Percentiles rank a stretch among this genome's conserved stretches.
phyloP scores from a whole-genome alignment of 2,888 invertebrate genomes.

The Thelaira solivaga region DNA sequence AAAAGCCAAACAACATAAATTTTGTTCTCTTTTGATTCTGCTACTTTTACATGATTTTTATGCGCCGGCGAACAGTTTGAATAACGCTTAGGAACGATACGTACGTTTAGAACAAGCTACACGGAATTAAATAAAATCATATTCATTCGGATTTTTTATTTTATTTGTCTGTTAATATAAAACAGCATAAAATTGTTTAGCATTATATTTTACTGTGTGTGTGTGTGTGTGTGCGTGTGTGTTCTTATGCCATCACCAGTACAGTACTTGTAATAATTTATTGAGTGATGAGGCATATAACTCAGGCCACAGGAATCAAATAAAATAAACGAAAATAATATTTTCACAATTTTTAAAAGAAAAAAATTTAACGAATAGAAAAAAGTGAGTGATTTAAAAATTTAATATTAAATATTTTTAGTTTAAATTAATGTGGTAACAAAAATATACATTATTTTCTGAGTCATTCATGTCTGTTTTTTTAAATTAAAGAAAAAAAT shows the following conservation, averaged over 20 bases:
- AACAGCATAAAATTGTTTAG: slow-evolving; percentile 4
- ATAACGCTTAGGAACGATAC: slow-evolving; percentile 70
- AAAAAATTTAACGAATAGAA: not conserved
- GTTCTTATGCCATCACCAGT: slow-evolving; percentile 32
- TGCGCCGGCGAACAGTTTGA: slow-evolving; percentile 70
- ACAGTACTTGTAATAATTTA: slow-evolving; percentile 40
- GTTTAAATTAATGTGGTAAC: not conserved
- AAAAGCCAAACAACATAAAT: slow-evolving; percentile 38
- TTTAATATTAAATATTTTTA: not conserved
- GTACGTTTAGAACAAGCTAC: slow-evolving; percentile 62
- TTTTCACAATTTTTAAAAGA: not conserved
- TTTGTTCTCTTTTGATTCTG: slow-evolving; percentile 37
- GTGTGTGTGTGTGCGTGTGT: not conserved
- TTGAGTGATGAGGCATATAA: slow-evolving; percentile 15
- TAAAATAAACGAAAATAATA: not conserved
- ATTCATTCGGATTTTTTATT: not conserved
- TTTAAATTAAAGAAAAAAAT: too few relatives aligned
- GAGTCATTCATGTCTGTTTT: not conserved
- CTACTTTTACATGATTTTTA: slow-evolving; percentile 50
- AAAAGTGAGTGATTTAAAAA: slow-evolving; percentile 24
- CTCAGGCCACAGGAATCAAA: not conserved
- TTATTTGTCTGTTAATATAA: slow-evolving; percentile 27
- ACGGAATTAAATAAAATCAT: not conserved
- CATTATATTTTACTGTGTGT: not conserved
- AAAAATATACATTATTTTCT: not conserved